A percentile compares a stretch with the other conserved stretches of the same genome.
phyloP scores from a whole-genome alignment of 2,888 invertebrate species.

The Cerceris ruficornis region DNA sequence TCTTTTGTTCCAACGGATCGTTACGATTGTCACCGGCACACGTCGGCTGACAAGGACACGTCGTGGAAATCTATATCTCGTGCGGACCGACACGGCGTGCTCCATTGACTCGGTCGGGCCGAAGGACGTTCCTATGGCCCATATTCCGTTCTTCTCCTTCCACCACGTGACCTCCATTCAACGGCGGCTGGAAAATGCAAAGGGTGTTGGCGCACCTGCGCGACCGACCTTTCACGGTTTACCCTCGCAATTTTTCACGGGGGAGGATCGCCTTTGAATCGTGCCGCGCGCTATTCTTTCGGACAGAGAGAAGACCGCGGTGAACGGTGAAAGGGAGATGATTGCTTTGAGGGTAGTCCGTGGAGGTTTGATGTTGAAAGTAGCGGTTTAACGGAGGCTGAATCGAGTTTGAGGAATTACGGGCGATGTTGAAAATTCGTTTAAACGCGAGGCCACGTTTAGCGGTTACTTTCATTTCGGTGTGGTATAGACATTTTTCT shows the following conservation, averaged over 20 bases:
- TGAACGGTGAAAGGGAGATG: no score
- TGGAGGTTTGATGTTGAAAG: no score
- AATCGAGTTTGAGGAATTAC: no score
- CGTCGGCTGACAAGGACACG: conserved; percentile 13
- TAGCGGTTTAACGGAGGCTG: no score
- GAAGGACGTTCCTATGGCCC: conserved; percentile 71
- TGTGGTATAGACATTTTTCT: no score
- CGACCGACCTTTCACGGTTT: conserved; percentile 23
- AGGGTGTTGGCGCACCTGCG: conserved; percentile 53
- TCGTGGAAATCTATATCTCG: conserved; percentile 7
- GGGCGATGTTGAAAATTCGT: no score
- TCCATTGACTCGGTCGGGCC: conserved; percentile 70
- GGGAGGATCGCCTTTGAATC: conserved; percentile 36
- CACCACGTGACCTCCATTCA: conserved; percentile 67
- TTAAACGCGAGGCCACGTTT: no score
- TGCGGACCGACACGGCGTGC: conserved; percentile 33
- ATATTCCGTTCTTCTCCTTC: conserved; percentile 61
- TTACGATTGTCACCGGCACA: conserved; percentile 9
- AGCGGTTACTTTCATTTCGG: no score
- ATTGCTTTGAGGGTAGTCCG: no score
- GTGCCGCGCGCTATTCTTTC: conserved; percentile 8
- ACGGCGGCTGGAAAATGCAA: conserved; percentile 46
- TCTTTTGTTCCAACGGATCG: conserved; percentile 28
- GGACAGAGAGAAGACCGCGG: no score
- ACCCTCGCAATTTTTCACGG: conserved; percentile 8